Conservation (phyloP, 2,888 invertebrate genomes). For the Pantelozetes paolii region DNA sequence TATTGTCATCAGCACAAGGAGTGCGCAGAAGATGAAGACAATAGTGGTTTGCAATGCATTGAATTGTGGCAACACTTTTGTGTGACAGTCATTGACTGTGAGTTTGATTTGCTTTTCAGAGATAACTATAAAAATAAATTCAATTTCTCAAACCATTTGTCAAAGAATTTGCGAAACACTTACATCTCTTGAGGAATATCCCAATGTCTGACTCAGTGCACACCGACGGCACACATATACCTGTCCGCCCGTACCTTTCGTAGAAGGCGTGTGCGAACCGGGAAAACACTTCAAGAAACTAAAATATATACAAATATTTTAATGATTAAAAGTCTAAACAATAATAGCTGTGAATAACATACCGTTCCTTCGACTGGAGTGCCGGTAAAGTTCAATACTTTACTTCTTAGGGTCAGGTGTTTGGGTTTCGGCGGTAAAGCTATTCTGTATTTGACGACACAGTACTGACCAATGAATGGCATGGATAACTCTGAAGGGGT, state of each 20-base stretch:
- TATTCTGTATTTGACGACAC: conserved; percentile 37
- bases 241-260: conserved; percentile 43
- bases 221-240: conserved; percentile 45
- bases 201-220: conserved; percentile 45
- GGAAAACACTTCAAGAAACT: conserved; percentile 39
- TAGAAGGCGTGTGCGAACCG: conserved; percentile 43
- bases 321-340: background rate
- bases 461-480: conserved; percentile 40
- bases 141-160: background rate
- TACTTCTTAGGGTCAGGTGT: conserved; percentile 22
- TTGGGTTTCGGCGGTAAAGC: conserved; percentile 37
- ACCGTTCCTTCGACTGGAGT: conserved; percentile 39
- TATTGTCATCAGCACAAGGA: background rate
- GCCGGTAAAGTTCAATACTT: conserved; percentile 39
- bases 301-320: background rate
- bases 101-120: conserved; percentile 4
- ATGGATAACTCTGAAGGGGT: background rate
- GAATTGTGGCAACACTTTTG: background rate
- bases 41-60: conserved; percentile 30
- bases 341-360: background rate
- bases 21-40: background rate
- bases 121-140: conserved; percentile 1
- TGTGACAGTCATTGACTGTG: conserved; percentile 10
- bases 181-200: conserved; percentile 37
- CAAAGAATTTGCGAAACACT: too few relatives aligned